Conservation (phyloP, 2,888 invertebrate genomes). For the Chalcosyrphus nemorum region DNA sequence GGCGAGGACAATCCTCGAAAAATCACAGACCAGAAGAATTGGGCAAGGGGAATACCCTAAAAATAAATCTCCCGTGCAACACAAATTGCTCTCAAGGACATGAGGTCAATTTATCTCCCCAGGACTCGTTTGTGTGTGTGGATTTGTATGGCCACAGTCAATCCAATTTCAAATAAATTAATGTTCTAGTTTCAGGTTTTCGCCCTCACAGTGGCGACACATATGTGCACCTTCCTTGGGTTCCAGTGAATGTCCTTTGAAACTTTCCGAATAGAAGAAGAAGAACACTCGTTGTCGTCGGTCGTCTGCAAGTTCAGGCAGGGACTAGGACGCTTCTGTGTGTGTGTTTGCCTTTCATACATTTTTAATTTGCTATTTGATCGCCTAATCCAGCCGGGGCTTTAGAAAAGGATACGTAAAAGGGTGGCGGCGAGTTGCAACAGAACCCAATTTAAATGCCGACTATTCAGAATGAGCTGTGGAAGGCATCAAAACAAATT, state of each 20-base stretch:
- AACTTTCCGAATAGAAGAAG: constrained; percentile 2
- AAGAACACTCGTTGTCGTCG: background rate
- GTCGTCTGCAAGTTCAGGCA: background rate
- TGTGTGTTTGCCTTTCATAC: constrained; percentile 33
- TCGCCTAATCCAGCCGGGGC: constrained; percentile 17
- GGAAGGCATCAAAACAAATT: background rate
- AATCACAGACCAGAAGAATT: constrained; percentile 4
- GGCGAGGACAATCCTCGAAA: background rate
- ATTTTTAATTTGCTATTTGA: constrained; percentile 36
- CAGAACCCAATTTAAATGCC: background rate
- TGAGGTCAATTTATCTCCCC: constrained; percentile 28
- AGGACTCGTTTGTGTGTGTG: background rate
- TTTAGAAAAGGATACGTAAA: constrained; percentile 7
- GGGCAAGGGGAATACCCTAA: background rate
- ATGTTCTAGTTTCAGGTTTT: constrained; percentile 34
- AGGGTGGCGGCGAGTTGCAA: background rate
- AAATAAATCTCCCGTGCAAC: constrained; percentile 39
- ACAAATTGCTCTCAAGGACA: constrained; percentile 42
- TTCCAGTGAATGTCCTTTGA: constrained; percentile 26
- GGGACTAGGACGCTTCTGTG: background rate
- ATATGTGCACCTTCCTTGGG: constrained; percentile 12
- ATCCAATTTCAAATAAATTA: constrained; percentile 50
- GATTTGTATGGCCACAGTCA: constrained; percentile 7
- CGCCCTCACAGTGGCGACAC: constrained; percentile 5
- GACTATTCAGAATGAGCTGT: background rate